These are phyloP conservation scores for Acromyrmex echinatior DNA, from an alignment of 1,140 invertebrate species.

Conservation along the genomic window DNA sequence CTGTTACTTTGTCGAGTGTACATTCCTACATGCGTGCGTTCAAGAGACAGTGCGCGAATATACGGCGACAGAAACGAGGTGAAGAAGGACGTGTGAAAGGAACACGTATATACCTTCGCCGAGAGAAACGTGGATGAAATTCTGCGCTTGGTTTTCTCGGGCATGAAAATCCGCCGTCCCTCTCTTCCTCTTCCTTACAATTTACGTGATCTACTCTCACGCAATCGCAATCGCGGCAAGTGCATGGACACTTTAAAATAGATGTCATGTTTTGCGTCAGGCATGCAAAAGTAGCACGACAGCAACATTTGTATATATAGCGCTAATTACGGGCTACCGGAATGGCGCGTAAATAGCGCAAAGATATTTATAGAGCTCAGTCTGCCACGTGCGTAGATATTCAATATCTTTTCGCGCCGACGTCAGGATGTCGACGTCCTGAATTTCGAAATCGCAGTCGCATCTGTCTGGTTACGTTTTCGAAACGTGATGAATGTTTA, in stretches of 20 bases:
- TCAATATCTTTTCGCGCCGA: conserved; percentile 29
- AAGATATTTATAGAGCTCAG: conserved; percentile 34
- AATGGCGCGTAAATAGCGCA: conserved; percentile 51
- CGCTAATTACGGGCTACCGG: conserved; percentile 45
- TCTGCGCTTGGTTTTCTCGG: conserved; percentile 25
- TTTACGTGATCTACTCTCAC: conserved; percentile 1
- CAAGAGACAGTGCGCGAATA: conserved; percentile 13
- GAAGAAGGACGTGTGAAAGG: conserved; percentile 43
- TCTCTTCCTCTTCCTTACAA: background rate
- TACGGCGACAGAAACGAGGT: background rate
- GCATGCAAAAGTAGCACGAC: conserved; percentile 22
- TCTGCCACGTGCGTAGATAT: conserved; percentile 38
- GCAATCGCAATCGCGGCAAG: conserved; percentile 5
- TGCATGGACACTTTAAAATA: conserved; percentile 42
- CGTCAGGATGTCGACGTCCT: conserved; percentile 26
- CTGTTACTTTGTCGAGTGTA: conserved; percentile 49
- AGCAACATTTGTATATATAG: conserved; percentile 34
- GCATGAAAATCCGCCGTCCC: background rate
- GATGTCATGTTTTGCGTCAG: conserved; percentile 20
- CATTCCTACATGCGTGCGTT: conserved; percentile 32
- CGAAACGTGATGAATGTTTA: conserved; percentile 3
- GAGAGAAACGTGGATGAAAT: conserved; percentile 34
- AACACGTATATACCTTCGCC: background rate
- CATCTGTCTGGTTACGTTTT: background rate
- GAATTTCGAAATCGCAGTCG: conserved; percentile 18